Evolutionary conservation across 2,888 invertebrate species (phyloP).

Genomic region (Agrochola lychnidis): DNA sequence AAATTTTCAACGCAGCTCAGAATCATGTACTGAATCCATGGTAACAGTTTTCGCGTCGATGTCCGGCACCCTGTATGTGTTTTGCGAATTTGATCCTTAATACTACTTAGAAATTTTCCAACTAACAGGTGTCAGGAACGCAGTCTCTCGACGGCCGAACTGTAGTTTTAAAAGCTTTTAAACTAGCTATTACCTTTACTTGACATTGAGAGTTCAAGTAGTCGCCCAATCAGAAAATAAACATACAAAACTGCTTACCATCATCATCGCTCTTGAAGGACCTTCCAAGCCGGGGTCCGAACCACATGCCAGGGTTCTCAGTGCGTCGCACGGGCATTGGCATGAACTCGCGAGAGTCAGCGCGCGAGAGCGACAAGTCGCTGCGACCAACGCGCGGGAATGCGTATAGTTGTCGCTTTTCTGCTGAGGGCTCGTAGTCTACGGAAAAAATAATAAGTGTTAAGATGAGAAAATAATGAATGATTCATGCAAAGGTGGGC

Average conservation of each 20-base stretch:
- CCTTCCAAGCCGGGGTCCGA: constrained; percentile 92
- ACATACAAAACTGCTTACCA: constrained; percentile 69
- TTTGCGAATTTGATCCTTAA: too few relatives aligned
- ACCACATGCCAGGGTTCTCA: constrained; percentile 91
- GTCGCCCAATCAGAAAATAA: not conserved
- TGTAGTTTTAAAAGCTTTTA: not conserved
- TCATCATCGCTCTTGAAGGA: constrained; percentile 82
- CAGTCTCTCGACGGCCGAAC: too few relatives aligned
- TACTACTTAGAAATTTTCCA: too few relatives aligned
- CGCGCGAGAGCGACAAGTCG: constrained; percentile 62
- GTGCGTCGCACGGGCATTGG: constrained; percentile 65
- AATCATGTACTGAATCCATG: too few relatives aligned
- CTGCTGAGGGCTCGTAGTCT: constrained; percentile 78
- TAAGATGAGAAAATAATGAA: not conserved
- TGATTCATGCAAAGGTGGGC: too few relatives aligned
- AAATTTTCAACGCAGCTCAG: too few relatives aligned
- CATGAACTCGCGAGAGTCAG: constrained; percentile 57
- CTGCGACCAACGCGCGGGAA: constrained; percentile 86
- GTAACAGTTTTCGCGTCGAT: too few relatives aligned
- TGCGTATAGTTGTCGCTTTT: constrained; percentile 83
- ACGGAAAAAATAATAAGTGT: not conserved
- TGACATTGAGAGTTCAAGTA: too few relatives aligned
- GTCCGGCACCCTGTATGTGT: too few relatives aligned
- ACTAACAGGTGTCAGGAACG: too few relatives aligned
- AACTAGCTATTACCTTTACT: not conserved